Evolutionary conservation across 2,797 vertebrate species (phyloP).

Genomic region (Myoxocephalus aenaeus): DNA sequence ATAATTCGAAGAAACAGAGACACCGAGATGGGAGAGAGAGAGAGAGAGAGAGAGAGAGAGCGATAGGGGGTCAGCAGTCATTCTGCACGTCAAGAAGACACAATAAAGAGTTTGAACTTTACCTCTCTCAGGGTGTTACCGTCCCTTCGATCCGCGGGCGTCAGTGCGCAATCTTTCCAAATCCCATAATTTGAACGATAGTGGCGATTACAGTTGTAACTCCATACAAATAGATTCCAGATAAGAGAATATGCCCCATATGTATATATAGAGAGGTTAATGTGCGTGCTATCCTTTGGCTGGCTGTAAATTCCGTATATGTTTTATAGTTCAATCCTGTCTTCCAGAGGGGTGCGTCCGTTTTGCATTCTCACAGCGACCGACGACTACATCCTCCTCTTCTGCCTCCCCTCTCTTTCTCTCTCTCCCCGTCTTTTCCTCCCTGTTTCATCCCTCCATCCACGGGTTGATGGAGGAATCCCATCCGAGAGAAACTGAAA

Average conservation of each 20-base stretch:
- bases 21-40: not conserved
- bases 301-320: constrained; percentile 65
- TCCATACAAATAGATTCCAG: constrained; percentile 69
- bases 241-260: constrained; percentile 36
- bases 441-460: constrained; percentile 75
- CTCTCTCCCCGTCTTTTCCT: constrained; percentile 55
- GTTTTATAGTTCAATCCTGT: constrained; percentile 59
- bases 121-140: constrained; percentile 50
- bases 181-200: constrained; percentile 58
- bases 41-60: not conserved
- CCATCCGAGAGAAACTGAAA: constrained; percentile 54
- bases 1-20: constrained; percentile 5
- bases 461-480: constrained; percentile 52
- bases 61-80: not conserved
- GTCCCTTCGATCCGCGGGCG: constrained; percentile 14
- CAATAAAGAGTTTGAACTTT: constrained; percentile 58
- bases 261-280: constrained; percentile 18
- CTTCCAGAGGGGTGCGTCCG: constrained; percentile 77
- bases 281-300: constrained; percentile 50
- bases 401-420: constrained; percentile 55
- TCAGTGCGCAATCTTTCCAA: constrained; percentile 63
- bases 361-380: constrained; percentile 71
- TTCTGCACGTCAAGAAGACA: not conserved
- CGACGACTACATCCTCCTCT: constrained; percentile 72
- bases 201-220: constrained; percentile 50